These are phyloP conservation scores for Eremobia ochroleuca DNA, from an alignment of 2,888 invertebrate species.

Conservation along the genomic window DNA sequence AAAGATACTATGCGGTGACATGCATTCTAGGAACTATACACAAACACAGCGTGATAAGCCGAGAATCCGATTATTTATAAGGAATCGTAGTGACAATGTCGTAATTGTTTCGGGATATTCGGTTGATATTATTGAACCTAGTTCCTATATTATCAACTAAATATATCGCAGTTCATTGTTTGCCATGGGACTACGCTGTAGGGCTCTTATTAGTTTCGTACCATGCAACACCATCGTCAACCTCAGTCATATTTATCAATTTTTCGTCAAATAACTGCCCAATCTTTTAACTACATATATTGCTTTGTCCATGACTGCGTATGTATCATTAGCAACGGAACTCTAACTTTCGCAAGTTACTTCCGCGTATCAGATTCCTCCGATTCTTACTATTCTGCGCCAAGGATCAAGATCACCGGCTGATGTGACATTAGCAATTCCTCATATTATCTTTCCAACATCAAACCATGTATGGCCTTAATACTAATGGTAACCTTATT, in stretches of 20 bases:
- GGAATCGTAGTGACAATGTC: not conserved
- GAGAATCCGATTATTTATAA: not conserved
- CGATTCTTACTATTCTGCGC: not conserved
- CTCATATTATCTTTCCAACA: constrained; percentile 6
- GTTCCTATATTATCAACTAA: not conserved
- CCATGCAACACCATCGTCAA: not conserved
- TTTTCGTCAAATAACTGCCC: not conserved
- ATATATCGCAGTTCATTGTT: not conserved
- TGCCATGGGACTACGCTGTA: not conserved
- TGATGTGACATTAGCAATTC: not conserved
- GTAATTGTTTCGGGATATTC: constrained; percentile 1
- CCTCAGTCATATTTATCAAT: not conserved
- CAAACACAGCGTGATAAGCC: too few relatives aligned
- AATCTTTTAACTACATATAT: not conserved
- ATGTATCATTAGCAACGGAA: not conserved
- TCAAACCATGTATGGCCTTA: constrained; percentile 35
- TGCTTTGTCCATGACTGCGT: not conserved
- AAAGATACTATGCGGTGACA: constrained; percentile 1
- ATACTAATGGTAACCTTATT: constrained; percentile 20
- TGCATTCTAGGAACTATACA: not conserved
- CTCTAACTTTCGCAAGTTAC: too few relatives aligned
- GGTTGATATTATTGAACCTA: not conserved
- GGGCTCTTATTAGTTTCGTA: not conserved
- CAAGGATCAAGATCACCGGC: too few relatives aligned
- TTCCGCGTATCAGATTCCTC: not conserved